Base-by-base conservation (phyloP, 1,140 invertebrate genomes). In the Caenorhabditis latens region DNA sequence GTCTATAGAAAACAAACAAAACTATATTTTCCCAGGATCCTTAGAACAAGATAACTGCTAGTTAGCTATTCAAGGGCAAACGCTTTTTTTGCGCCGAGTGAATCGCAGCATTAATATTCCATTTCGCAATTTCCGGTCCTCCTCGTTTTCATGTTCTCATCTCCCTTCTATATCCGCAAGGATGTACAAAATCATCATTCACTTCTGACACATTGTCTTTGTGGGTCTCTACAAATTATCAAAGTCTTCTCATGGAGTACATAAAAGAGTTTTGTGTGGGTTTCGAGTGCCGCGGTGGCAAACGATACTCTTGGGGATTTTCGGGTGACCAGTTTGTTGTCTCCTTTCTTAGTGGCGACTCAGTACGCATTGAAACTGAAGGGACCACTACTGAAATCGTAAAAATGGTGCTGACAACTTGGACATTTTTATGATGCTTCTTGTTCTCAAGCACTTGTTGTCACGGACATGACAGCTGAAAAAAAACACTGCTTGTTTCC, bases 301-400 rank as follows among this genome's bases (percentile, higher is more conserved):
- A 79, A 79, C 71, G 71, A 79, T 79, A 79, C 71, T 79, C 71
- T 79, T 24, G 71, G 71, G 71, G 71, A 79, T 79, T 79, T 79
- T 79, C 21, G 32, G 71, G 71, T 79, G 71, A 79, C 71, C 71
- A 79, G 71, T 79, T 50, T 79, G 43, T 79, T 79, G 71, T 79
- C 71, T 79, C 46, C 71, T 79, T 79, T 24, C 46, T 50, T 32
- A 79, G 71, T 50, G 71, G 65, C 42, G 65, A 71, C 65, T 71
- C 71, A 13, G 43, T 19, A 8, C 13, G 8, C 14, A 13, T 4
- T 14, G n/a, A 24, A 42, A 48, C 46, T 19, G 13, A 50, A 50
- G 9, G 4, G 71, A 32, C 9, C 71, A 13, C 13, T 40, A 4
- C 71, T 53, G 71, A 79, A 79, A 79, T 79, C 71, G 71, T 79